These are phyloP conservation scores for Linnaemya tessellans DNA, from an alignment of 2,888 invertebrate species.

Conservation along the genomic window DNA sequence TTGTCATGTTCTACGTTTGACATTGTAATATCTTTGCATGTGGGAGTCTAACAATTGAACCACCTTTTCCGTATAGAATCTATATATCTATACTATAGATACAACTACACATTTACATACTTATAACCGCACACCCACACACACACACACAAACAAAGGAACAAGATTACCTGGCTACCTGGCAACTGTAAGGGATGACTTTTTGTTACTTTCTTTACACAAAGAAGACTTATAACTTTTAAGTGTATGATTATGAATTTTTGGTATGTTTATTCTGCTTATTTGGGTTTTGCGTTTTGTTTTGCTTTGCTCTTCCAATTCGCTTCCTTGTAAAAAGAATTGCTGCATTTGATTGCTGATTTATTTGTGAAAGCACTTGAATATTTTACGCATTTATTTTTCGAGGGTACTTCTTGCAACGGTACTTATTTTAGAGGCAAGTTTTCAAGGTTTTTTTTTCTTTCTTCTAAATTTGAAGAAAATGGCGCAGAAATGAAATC, in stretches of 20 bases:
- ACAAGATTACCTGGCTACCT: conserved; percentile 6
- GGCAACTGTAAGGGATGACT: conserved; percentile 53
- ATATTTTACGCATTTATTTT: too few relatives aligned
- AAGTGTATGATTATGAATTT: conserved; percentile 21
- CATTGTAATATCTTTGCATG: conserved; percentile 25
- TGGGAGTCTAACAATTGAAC: conserved; percentile 43
- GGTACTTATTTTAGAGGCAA: too few relatives aligned
- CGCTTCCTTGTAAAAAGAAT: conserved; percentile 22
- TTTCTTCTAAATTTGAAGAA: too few relatives aligned
- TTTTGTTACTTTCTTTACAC: neutral
- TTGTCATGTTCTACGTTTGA: conserved; percentile 6
- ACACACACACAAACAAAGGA: too few relatives aligned
- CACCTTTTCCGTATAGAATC: neutral
- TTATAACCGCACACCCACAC: neutral
- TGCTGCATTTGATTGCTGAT: neutral
- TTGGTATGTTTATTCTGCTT: conserved; percentile 7
- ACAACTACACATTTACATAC: neutral
- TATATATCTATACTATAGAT: too few relatives aligned
- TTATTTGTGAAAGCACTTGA: neutral
- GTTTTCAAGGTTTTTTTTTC: too few relatives aligned
- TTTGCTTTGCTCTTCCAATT: conserved; percentile 20
- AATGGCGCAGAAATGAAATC: too few relatives aligned
- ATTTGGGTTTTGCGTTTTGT: conserved; percentile 29
- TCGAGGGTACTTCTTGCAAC: too few relatives aligned
- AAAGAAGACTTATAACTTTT: conserved; percentile 20